Percentiles rank a stretch among this genome's conserved stretches.
phyloP scores from a whole-genome alignment of 2,797 vertebrate species.

The Artibeus jamaicensis region DNA sequence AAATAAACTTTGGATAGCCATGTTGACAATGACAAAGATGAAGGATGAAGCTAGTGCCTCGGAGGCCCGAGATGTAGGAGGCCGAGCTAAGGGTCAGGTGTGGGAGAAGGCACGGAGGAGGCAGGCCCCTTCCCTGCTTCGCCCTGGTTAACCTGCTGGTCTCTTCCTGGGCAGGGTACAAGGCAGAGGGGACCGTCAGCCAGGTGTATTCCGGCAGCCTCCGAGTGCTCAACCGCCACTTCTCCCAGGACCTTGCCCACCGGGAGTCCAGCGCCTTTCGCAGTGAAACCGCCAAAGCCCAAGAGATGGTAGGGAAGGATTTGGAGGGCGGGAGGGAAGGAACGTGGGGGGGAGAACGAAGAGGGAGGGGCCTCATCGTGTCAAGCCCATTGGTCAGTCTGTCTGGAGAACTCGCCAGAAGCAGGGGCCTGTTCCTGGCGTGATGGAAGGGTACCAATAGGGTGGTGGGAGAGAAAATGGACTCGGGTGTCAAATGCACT shows the following conservation, averaged over 20 bases:
- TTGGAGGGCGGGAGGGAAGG: neutral
- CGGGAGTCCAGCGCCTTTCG: conserved; percentile 86
- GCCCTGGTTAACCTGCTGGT: neutral
- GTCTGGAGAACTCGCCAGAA: accelerated
- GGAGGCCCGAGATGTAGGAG: neutral
- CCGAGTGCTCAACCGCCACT: conserved; percentile 88
- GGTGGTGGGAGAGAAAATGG: neutral
- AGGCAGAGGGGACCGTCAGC: conserved; percentile 82
- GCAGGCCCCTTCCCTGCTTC: accelerated
- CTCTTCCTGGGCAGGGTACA: conserved; percentile 85
- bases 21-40: neutral
- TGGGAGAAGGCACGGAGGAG: neutral
- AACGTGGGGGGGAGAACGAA: accelerated
- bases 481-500: neutral
- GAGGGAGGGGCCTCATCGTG: neutral
- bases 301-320: conserved; percentile 86
- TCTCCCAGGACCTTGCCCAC: conserved; percentile 85
- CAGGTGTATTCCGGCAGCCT: conserved; percentile 88
- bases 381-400: neutral
- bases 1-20: neutral
- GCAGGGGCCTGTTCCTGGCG: neutral
- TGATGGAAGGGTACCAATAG: accelerated
- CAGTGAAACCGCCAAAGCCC: conserved; percentile 83
- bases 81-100: neutral
- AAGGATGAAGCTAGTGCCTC: neutral